Evolutionary conservation across 2,113 vertebrate genomes (phyloP), one percentile per base, ranked within the genome.

Genomic region (Sinocyclocheilus grahami): DNA sequence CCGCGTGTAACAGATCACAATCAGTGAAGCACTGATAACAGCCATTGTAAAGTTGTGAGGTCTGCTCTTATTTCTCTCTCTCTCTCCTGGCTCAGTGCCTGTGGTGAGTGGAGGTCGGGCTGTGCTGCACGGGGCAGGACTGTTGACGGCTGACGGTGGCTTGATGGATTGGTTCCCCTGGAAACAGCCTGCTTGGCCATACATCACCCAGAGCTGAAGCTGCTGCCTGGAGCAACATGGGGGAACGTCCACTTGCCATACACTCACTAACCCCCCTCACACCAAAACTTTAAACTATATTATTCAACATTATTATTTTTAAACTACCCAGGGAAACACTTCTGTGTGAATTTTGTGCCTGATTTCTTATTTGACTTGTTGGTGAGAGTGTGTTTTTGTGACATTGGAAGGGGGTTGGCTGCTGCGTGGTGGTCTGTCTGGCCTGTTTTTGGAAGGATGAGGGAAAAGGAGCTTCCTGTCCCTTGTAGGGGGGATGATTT

Each of bases 401-500:
- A 84, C 6, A 37, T 42, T 60, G 53, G 77, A 79, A 60, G 77
- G 77, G 30, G 51, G 18, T 62, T 2, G 33, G 37, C 14, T 63
- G 63, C 65, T 76, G 65, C 16, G 37, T 42, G 85, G 51, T 5
- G 55, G 51, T 81, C 75, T 80, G 37, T 58, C 65, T 51, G 53
- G 94, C 6, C 58, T 96, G 94, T 95, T 96, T 96, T 95, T 93
- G 93, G 95, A 95, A 95, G 95, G 95, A 96, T 95, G 95, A 94
- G 93, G 93, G 53, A 93, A 93, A 95, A 94, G 95, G 93, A 95
- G 90, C 93, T 95, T 96, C 96, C 95, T 94, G 89, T 91, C 92
- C 90, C 42, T 91, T 93, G 79, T 87, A 85, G 87, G 88, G 84
- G 90, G 78, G 78, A 74, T 81, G 67, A 86, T 81, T 65, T 93